Evolutionary conservation across 2,113 vertebrate genomes (phyloP).

Genomic region (Oreochromis tanganicae): DNA sequence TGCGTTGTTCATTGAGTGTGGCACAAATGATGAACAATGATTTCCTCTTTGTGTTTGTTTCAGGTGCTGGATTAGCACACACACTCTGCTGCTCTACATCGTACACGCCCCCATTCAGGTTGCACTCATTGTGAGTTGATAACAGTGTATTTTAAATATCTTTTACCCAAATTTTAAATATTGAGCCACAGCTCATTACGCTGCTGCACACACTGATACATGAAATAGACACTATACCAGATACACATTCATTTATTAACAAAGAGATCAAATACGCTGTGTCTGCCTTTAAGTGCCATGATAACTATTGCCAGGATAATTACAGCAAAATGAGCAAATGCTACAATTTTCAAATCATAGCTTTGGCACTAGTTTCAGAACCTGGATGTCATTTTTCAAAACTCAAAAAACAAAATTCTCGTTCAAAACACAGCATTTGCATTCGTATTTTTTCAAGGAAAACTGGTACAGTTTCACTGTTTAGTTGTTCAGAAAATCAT

Average conservation of each 20-base stretch:
- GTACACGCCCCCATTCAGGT: constrained; percentile 89
- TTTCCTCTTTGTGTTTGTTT: constrained; percentile 4
- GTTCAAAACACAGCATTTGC: background rate
- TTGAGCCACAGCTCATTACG: background rate
- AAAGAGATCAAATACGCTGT: background rate
- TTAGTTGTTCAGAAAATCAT: background rate
- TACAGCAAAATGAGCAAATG: background rate
- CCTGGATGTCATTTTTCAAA: background rate
- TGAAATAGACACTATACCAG: background rate
- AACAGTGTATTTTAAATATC: background rate
- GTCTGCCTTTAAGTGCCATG: background rate
- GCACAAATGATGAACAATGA: background rate
- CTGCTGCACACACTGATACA: background rate
- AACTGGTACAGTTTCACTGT: background rate
- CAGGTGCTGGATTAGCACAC: constrained; percentile 90
- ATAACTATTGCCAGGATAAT: background rate
- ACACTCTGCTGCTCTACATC: constrained; percentile 86
- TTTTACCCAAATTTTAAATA: background rate
- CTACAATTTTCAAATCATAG: background rate
- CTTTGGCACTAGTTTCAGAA: background rate
- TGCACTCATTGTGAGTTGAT: constrained; percentile 82
- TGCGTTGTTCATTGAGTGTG: background rate
- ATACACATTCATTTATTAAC: background rate
- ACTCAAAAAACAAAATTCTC: background rate
- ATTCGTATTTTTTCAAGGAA: background rate